Conservation (phyloP, 2,888 invertebrate genomes). For the Drosophila longiperda region DNA sequence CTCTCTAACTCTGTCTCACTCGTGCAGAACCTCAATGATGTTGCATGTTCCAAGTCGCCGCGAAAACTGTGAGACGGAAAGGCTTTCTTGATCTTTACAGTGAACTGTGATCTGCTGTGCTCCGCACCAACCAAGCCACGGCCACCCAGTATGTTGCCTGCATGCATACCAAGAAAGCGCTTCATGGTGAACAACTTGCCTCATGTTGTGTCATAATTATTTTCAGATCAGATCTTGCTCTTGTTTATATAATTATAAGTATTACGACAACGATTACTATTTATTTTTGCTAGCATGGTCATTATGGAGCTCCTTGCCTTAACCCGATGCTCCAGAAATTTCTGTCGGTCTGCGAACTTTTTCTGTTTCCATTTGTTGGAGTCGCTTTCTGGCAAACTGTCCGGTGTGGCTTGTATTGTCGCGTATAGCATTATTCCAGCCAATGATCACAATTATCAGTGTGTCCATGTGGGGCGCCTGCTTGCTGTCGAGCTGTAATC, state of each 20-base stretch:
- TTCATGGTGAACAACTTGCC: slow-evolving; percentile 52
- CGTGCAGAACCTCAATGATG: slow-evolving; percentile 56
- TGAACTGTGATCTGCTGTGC: slow-evolving; percentile 95
- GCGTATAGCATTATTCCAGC: slow-evolving; percentile 87
- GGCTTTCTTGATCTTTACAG: slow-evolving; percentile 94
- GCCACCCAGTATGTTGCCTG: slow-evolving; percentile 97
- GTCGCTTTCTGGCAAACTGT: slow-evolving; percentile 88
- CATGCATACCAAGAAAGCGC: slow-evolving; percentile 85
- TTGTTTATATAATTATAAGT: slow-evolving; percentile 26
- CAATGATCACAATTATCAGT: slow-evolving; percentile 87
- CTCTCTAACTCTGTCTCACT: background rate
- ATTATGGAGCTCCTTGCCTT: background rate
- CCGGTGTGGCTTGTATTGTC: slow-evolving; percentile 86
- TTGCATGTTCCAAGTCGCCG: slow-evolving; percentile 87
- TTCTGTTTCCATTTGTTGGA: slow-evolving; percentile 86
- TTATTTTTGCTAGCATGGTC: background rate
- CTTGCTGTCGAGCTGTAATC: slow-evolving; percentile 83
- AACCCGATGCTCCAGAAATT: slow-evolving; percentile 65
- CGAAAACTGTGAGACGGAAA: slow-evolving; percentile 90
- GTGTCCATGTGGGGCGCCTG: slow-evolving; percentile 81
- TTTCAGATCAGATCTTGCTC: slow-evolving; percentile 18
- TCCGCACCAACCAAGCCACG: slow-evolving; percentile 97
- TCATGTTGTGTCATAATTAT: slow-evolving; percentile 12
- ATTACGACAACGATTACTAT: slow-evolving; percentile 9
- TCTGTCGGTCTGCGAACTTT: slow-evolving; percentile 73